A percentile compares a stretch with the other conserved stretches of the same genome.
Evolutionary conservation across 2,888 invertebrate genomes (phyloP).

Genomic region (Cantharis lateralis): DNA sequence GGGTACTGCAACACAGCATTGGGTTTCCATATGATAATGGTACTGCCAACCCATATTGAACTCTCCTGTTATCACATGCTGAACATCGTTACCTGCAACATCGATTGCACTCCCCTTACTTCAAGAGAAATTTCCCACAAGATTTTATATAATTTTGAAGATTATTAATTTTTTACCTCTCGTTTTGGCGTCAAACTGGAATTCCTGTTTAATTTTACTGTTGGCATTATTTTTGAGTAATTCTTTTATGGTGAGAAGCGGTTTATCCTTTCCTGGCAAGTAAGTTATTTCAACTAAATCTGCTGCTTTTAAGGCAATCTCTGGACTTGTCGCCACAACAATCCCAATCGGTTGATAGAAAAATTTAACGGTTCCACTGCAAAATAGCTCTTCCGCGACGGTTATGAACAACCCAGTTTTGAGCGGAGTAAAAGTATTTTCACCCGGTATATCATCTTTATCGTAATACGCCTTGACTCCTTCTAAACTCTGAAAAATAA

Average conservation of each 20-base stretch:
- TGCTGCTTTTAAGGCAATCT: constrained; percentile 64
- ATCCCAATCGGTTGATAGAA: constrained; percentile 78
- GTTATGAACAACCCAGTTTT: constrained; percentile 12
- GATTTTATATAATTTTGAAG: too few species aligned
- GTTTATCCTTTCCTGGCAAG: constrained; percentile 53
- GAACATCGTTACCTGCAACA: neutral
- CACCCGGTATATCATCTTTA: constrained; percentile 73
- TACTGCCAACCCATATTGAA: constrained; percentile 67
- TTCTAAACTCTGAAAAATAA: constrained; percentile 59
- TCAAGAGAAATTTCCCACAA: too few species aligned
- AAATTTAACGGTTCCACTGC: constrained; percentile 61
- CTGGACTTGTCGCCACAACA: constrained; percentile 67
- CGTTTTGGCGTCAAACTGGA: constrained; percentile 48
- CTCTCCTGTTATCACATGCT: constrained; percentile 59
- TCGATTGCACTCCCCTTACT: too few species aligned
- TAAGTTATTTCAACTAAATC: constrained; percentile 64
- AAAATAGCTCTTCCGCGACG: constrained; percentile 58
- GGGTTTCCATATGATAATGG: constrained; percentile 80
- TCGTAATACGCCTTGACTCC: constrained; percentile 70
- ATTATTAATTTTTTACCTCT: constrained; percentile 31
- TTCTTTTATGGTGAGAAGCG: constrained; percentile 58
- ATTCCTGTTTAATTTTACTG: constrained; percentile 53
- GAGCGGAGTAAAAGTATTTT: constrained; percentile 62
- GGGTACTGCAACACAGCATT: constrained; percentile 66
- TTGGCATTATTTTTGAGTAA: constrained; percentile 58